Base-by-base conservation (phyloP, 92 coral and sea anemone species). In the Actinernus sp. region DNA sequence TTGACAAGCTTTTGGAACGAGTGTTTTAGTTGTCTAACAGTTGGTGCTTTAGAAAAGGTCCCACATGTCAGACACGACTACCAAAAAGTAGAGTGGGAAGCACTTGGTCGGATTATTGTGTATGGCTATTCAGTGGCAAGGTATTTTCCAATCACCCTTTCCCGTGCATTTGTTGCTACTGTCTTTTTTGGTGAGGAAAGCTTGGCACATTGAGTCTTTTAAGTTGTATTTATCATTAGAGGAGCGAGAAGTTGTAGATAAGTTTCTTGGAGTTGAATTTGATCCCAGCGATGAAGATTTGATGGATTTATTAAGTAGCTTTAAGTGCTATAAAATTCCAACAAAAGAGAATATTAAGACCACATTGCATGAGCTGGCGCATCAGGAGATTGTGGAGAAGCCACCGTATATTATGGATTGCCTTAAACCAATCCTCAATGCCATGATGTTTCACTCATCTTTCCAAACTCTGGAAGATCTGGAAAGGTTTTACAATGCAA, bases 331-430 rank as follows among this genome's bases (percentile, higher is more conserved):
- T 49, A 59, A 44, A 24, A 51, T 9, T 38, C 73, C 81, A 45
- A 46, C 58, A 14, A 54, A 33, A 24, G 81, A 61, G 16, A 61
- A 32, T 19, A 62, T 73, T 46, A n/a, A 43, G 25, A 40, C 34
- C 3, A 26, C 37, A 55, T 25, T 49, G 25, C 28, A 27, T n/a
- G 46, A 73, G 29, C 53, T 61, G 16, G 81, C 81, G 13, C 81
- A 73, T 37, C 81, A 73, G 52, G 73, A 73, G 40, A 50, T 73
- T 2, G 28, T 73, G 2, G 62, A 73, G 40, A 74, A 63, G 63
- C 73, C 82, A 8, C 39, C 47, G 25, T 63, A 74, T 30, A 55
- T 63, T 7, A 20, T 63, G 4, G 56, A 74, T 51, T 74, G 82
- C 38, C 45, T 64, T 63, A 38, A 34, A n/a, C 65, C 73, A 7